phyloP scores from a whole-genome alignment of 1,140 invertebrate genomes.

The Vollenhovia emeryi region DNA sequence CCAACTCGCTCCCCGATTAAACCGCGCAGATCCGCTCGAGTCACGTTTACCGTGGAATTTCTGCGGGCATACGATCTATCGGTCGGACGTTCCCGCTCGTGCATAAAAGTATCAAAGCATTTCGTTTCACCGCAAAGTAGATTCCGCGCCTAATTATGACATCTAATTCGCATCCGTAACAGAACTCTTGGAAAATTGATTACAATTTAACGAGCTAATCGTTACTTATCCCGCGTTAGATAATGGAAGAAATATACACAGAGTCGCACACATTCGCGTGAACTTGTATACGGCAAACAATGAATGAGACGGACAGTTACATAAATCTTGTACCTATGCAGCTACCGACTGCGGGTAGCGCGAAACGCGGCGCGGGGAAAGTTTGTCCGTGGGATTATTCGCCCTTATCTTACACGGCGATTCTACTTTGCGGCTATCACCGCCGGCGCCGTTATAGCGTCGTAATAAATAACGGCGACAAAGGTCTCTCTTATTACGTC shows the following conservation, averaged over 20 bases:
- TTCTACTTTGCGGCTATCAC: slow-evolving; percentile 53
- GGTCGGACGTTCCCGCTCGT: background rate
- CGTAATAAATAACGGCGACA: slow-evolving; percentile 68
- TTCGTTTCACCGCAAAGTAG: background rate
- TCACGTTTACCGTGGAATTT: slow-evolving; percentile 38
- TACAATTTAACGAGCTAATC: slow-evolving; percentile 4
- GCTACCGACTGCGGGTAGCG: background rate
- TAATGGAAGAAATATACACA: background rate
- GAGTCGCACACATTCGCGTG: background rate
- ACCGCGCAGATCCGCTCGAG: slow-evolving; percentile 52
- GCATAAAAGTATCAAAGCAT: background rate
- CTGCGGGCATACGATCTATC: background rate
- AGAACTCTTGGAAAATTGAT: background rate
- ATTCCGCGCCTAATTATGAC: background rate
- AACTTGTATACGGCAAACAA: slow-evolving; percentile 24
- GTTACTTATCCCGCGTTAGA: background rate
- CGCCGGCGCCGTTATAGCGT: slow-evolving; percentile 61
- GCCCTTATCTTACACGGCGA: slow-evolving; percentile 59
- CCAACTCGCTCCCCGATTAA: background rate
- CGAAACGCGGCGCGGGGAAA: background rate
- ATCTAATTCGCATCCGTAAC: background rate
- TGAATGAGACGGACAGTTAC: slow-evolving; percentile 51
- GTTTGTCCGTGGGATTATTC: slow-evolving; percentile 56
- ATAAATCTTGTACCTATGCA: slow-evolving; percentile 55
- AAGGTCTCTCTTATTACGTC: slow-evolving; percentile 63